Evolutionary conservation across 2,888 invertebrate species (phyloP).

Genomic region (Alsophila aescularia): DNA sequence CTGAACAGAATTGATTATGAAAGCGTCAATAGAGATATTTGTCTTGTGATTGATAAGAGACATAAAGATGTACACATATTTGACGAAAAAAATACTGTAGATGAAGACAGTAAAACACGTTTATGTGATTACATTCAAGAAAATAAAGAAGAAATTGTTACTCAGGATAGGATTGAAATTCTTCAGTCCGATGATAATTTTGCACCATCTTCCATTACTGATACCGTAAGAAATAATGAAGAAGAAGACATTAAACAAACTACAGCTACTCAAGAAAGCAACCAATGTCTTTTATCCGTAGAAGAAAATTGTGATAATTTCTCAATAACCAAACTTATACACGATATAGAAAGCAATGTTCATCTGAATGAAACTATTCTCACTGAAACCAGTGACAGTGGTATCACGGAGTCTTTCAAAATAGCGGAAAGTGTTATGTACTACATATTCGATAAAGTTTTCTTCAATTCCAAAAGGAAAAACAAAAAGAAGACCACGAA

Average conservation of each 20-base stretch:
- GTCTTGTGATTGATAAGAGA: background rate
- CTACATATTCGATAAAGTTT: slow-evolving; percentile 64
- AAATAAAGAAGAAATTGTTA: background rate
- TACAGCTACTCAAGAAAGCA: slow-evolving; percentile 1
- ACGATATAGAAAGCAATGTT: slow-evolving; percentile 56
- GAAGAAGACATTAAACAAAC: background rate
- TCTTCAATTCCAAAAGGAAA: slow-evolving; percentile 52
- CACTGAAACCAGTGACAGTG: slow-evolving; percentile 59
- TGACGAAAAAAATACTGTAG: background rate
- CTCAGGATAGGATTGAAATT: slow-evolving; percentile 5
- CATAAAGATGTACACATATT: background rate
- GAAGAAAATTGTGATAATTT: slow-evolving; percentile 41
- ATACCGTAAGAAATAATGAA: background rate
- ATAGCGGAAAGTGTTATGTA: slow-evolving; percentile 69
- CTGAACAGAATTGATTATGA: slow-evolving; percentile 56
- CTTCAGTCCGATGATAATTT: background rate
- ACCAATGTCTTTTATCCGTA: slow-evolving; percentile 6
- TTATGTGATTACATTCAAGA: too few relatives aligned
- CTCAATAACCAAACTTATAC: slow-evolving; percentile 67
- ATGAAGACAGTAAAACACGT: too few relatives aligned
- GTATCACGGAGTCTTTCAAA: slow-evolving; percentile 48
- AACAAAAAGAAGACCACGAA: slow-evolving; percentile 46
- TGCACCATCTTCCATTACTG: background rate
- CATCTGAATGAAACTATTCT: slow-evolving; percentile 56
- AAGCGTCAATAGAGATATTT: slow-evolving; percentile 19